These are phyloP conservation scores for Phaethornis superciliosus DNA, from an alignment of 2,113 vertebrate genomes.

Conservation along the genomic window DNA sequence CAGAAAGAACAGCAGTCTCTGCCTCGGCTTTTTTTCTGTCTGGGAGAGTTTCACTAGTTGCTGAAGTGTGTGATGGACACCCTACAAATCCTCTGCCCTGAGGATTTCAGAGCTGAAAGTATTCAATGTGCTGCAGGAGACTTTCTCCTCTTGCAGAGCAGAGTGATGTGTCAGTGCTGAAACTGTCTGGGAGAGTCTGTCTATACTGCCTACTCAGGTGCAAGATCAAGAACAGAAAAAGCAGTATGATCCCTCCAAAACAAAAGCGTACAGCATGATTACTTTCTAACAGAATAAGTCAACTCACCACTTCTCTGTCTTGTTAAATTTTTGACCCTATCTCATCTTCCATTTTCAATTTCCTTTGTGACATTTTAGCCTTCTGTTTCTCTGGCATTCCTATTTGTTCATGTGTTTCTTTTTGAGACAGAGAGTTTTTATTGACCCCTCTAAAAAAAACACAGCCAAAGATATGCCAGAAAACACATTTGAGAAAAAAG, in stretches of 20 bases:
- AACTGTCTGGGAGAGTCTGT: not conserved
- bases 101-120: not conserved
- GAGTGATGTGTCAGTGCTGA: not conserved
- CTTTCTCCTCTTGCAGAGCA: not conserved
- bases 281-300: not conserved
- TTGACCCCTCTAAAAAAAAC: not conserved
- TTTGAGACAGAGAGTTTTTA: not conserved
- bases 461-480: not conserved
- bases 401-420: not conserved
- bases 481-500: not conserved
- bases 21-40: not conserved
- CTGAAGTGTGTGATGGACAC: not conserved
- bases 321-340: slow-evolving; percentile 4
- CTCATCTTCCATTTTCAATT: not conserved
- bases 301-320: not conserved
- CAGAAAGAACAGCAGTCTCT: not conserved
- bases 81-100: not conserved
- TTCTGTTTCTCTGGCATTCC: not conserved
- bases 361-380: not conserved
- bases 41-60: not conserved
- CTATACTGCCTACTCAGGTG: not conserved
- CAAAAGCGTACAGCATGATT: not conserved
- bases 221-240: not conserved
- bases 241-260: not conserved
- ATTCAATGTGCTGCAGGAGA: not conserved